Percentiles rank a stretch among this genome's conserved stretches.
phyloP scores from a whole-genome alignment of 1,140 invertebrate genomes.

The Drosophila pseudoananassae region DNA sequence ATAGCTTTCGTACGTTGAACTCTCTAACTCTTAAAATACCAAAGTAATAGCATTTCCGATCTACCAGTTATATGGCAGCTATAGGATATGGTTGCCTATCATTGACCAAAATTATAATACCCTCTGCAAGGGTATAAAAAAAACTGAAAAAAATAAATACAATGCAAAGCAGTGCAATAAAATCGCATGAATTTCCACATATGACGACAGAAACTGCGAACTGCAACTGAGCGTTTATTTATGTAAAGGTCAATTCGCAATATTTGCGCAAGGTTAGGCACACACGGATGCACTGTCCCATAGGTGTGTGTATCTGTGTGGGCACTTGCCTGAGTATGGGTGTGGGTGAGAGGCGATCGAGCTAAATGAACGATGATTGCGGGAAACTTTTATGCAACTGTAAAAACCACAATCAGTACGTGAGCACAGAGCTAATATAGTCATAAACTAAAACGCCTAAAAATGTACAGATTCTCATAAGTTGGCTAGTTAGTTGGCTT shows the following conservation, averaged over 20 bases:
- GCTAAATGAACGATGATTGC: conserved; percentile 41
- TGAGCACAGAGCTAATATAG: conserved; percentile 1
- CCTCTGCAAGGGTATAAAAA: too few species aligned
- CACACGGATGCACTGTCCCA: conserved; percentile 13
- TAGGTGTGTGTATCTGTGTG: neutral
- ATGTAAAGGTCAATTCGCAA: conserved; percentile 79
- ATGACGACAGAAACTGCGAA: conserved; percentile 32
- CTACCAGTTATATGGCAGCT: too few species aligned
- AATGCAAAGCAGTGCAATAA: conserved; percentile 34
- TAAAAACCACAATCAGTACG: conserved; percentile 28
- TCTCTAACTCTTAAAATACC: too few species aligned
- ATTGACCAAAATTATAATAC: too few species aligned
- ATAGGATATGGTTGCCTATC: too few species aligned
- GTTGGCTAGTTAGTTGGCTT: too few species aligned
- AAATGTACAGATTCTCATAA: neutral
- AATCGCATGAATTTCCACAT: conserved; percentile 61
- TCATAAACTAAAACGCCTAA: neutral
- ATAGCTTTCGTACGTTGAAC: too few species aligned
- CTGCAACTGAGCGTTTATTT: conserved; percentile 55
- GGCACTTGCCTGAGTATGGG: neutral
- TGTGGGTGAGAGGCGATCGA: conserved; percentile 21
- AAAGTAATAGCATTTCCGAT: too few species aligned
- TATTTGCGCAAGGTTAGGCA: conserved; percentile 77
- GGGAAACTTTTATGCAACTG: conserved; percentile 39
- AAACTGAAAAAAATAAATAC: conserved; percentile 16